Evolutionary conservation across 2,797 vertebrate species (phyloP).

Genomic region (Coilia nasus): DNA sequence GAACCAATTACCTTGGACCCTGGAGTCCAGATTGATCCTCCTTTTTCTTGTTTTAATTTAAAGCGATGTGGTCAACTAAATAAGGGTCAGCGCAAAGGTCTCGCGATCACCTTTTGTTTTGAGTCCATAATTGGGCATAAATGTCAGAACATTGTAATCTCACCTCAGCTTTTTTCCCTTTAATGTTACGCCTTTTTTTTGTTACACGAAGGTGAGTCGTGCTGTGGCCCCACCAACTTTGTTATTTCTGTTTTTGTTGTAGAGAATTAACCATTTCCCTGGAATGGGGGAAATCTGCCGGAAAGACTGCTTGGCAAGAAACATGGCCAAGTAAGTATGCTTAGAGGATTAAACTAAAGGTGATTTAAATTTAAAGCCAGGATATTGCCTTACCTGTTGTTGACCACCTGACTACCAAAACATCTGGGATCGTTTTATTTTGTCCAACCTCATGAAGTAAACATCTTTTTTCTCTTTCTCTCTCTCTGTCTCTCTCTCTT

Average conservation of each 20-base stretch:
- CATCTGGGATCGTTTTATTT: conserved; percentile 17
- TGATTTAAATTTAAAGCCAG: background rate
- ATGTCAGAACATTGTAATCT: conserved; percentile 82
- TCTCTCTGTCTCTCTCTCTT: background rate
- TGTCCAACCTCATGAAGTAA: background rate
- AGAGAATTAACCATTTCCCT: conserved; percentile 99
- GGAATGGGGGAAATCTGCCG: conserved; percentile 99
- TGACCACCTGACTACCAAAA: conserved; percentile 18
- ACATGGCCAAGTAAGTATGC: conserved; percentile 97
- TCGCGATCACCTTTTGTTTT: conserved; percentile 82
- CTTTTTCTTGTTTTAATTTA: conserved; percentile 71
- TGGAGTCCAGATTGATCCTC: conserved; percentile 78
- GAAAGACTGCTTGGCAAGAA: conserved; percentile 98
- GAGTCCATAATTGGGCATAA: conserved; percentile 84
- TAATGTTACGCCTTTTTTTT: conserved; percentile 71
- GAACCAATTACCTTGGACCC: conserved; percentile 84
- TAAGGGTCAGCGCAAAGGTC: conserved; percentile 82
- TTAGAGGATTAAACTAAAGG: background rate
- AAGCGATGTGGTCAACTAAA: conserved; percentile 77
- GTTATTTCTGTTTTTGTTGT: conserved; percentile 78
- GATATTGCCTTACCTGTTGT: conserved; percentile 10
- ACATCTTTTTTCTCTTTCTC: background rate
- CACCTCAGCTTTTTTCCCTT: conserved; percentile 76
- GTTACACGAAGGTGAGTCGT: conserved; percentile 71
- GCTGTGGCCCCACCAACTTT: conserved; percentile 75